Conservation (phyloP, 2,113 vertebrate species). For the Sander vitreus region DNA sequence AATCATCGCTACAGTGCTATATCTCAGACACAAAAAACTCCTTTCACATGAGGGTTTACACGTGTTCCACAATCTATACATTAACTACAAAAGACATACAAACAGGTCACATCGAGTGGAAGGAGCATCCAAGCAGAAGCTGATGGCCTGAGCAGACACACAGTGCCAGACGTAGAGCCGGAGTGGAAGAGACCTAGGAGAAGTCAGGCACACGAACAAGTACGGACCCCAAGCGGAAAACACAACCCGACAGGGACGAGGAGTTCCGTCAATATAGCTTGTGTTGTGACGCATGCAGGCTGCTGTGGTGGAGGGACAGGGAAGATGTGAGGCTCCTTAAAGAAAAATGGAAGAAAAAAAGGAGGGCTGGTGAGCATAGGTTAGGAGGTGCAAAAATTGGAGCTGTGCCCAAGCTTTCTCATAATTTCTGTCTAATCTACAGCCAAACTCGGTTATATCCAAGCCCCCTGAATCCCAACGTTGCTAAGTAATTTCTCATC, state of each 20-base stretch:
- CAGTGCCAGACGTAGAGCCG: constrained; percentile 39
- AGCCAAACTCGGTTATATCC: neutral
- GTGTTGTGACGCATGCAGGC: constrained; percentile 47
- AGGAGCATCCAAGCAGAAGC: constrained; percentile 56
- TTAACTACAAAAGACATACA: constrained; percentile 55
- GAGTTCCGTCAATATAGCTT: constrained; percentile 61
- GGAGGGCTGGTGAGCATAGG: neutral
- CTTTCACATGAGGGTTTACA: constrained; percentile 7
- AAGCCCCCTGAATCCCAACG: constrained; percentile 1
- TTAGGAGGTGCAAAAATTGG: neutral
- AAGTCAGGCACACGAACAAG: constrained; percentile 64
- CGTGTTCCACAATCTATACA: constrained; percentile 42
- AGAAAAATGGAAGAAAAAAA: neutral
- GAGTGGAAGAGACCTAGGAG: constrained; percentile 53
- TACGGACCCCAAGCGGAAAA: constrained; percentile 65
- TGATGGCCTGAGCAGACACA: constrained; percentile 44
- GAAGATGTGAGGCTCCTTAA: constrained; percentile 1
- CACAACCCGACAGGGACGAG: constrained; percentile 61
- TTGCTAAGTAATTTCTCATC: constrained; percentile 27
- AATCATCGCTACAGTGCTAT: neutral
- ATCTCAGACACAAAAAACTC: neutral
- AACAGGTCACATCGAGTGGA: constrained; percentile 59
- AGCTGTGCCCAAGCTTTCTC: neutral
- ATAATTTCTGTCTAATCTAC: constrained; percentile 2
- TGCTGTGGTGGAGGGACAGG: constrained; percentile 1